phyloP scores from a whole-genome alignment of 1,140 invertebrate species.

The Acromyrmex heyeri region DNA sequence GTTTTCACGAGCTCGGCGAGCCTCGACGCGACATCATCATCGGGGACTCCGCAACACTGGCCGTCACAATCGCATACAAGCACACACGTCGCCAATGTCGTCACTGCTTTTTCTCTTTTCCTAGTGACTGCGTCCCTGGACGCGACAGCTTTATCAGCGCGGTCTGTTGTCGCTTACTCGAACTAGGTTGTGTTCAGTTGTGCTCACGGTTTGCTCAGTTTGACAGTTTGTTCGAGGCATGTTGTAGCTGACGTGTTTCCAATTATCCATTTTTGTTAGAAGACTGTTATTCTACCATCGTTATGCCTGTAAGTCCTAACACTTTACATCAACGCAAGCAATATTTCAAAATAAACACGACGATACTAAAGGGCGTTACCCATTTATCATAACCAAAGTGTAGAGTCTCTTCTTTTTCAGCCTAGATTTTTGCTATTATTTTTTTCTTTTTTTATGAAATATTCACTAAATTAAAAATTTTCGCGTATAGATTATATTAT shows the following conservation, averaged over 20 bases:
- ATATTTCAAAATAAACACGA: background rate
- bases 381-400: slow-evolving; percentile 20
- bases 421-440: background rate
- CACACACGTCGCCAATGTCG: background rate
- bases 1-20: slow-evolving; percentile 17
- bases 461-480: background rate
- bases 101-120: background rate
- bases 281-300: background rate
- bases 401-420: background rate
- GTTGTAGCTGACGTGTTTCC: background rate
- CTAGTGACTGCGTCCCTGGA: background rate
- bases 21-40: background rate
- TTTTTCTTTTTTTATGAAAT: background rate
- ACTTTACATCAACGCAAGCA: background rate
- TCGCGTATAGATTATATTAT: background rate
- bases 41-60: background rate
- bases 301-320: slow-evolving; percentile 43
- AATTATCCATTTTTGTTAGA: background rate
- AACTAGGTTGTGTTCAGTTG: background rate
- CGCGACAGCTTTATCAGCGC: background rate
- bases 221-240: background rate
- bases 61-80: background rate
- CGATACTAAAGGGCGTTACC: background rate
- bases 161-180: background rate
- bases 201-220: background rate